These are phyloP conservation scores for Drosophila arizonae DNA, from an alignment of 1,140 invertebrate species.

Conservation along the genomic window DNA sequence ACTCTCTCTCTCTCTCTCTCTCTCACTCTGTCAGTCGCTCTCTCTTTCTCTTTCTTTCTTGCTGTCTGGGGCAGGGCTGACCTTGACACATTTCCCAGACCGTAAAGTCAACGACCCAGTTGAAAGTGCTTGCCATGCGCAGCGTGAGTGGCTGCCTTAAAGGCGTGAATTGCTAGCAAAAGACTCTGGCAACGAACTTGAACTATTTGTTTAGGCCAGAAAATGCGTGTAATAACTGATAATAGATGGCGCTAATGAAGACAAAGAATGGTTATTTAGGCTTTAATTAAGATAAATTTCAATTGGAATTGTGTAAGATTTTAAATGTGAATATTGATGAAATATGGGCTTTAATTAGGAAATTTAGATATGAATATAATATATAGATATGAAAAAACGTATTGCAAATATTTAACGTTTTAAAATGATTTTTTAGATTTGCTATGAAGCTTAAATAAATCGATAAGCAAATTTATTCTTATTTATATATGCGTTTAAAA, in stretches of 20 bases:
- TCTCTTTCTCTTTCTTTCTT: not conserved
- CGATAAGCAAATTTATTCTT: no score
- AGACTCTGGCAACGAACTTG: constrained; percentile 53
- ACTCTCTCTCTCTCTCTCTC: not conserved
- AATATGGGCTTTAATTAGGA: no score
- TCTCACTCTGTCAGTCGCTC: not conserved
- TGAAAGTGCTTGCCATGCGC: constrained; percentile 27
- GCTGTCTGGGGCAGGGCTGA: constrained; percentile 17
- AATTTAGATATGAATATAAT: no score
- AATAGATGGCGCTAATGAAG: not conserved
- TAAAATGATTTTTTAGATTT: no score
- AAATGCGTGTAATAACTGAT: not conserved
- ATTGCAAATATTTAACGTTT: no score
- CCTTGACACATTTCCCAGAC: constrained; percentile 64
- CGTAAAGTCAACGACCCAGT: constrained; percentile 41
- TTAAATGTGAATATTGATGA: no score
- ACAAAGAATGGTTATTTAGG: not conserved
- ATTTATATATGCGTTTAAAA: no score
- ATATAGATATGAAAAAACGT: no score
- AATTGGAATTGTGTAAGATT: no score
- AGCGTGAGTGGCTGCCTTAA: not conserved
- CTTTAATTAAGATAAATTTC: no score
- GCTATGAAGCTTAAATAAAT: no score
- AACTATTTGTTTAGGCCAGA: not conserved
- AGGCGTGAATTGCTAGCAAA: constrained; percentile 31